Base-by-base conservation (phyloP, 2,113 vertebrate species). In the Centropristis striata region DNA sequence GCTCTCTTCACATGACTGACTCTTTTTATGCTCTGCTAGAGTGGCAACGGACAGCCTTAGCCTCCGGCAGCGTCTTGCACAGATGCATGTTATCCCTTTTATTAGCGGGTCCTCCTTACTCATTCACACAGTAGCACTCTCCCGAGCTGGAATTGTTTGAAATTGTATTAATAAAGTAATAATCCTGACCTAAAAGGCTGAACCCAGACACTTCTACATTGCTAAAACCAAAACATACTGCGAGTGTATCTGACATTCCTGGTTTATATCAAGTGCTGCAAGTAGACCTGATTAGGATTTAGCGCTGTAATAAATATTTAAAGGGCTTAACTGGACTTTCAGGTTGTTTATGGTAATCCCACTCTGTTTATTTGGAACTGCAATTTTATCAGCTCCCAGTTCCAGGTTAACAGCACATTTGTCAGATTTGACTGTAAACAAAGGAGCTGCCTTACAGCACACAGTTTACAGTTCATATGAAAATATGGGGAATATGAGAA, bases 1-100 rank as follows among this genome's bases (percentile, higher is more conserved):
- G 21, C 61, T 81, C 27, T 32, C 2, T 72, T 80, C 59, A 84
- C 58, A 68, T 68, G 60, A 71, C 76, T 12, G 21, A 55, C 23
- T 88, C 66, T 61, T 73, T 61, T 68, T 21, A 47, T 23, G 71
- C 60, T 75, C 65, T 55, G 39, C 51, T 70, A 67, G 63, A 47
- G 75, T 66, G 3, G 65, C 50, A 78, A 46, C 2, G 49, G 63
- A 69, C 60, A 58, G 36, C 36, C 23, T 54, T 41, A 41, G 64
- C 81, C 86, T 77, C n/a, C 42, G 61, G 86, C 67, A 46, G 42
- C 75, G 12, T 70, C 57, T 44, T 65, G 23, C 28, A 21, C 18
- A 57, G 28, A 54, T 8, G 37, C 18, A 70, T 59, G 32, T 51
- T 50, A 32, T 23, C 1, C 9, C n/a, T 69, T 53, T 65, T 75